Evolutionary conservation across 2,888 invertebrate genomes (phyloP), one percentile per base, ranked within the genome.

Genomic region (Xestobium rufovillosum): DNA sequence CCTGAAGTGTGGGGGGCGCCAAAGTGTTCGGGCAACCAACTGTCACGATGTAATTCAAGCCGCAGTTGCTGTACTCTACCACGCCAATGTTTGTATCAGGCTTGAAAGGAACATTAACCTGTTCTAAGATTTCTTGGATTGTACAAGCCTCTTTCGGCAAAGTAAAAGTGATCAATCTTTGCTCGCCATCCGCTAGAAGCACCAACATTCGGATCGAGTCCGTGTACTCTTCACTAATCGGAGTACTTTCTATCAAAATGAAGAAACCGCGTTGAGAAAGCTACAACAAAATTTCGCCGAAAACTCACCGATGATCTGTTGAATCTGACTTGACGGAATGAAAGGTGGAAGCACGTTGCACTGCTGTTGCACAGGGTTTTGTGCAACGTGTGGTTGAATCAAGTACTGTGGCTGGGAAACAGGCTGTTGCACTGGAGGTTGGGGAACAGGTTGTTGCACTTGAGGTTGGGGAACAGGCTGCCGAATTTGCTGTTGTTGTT

Each of bases 101-200:
- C 32, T 78, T 73, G 55, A 83, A 80, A 31, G 78, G 75, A 51
- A 86, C 82, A 42, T 76, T 75, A 28, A 79, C 79, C 72, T 86
- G 85, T 59, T 85, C 85, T 40, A 86, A 66, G 46, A 86, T 76
- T 67, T 86, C 85, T 60, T 83, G 81, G 35, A 86, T 80, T 0
- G 85, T 85, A 62, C 86, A 86, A 44, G 82, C 81, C 60, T 86
- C 85, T 53, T 82, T 79, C 4, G 86, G 86, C 50, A 85, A 69
- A 36, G 85, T 85, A 59, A 86, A 86, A 6, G 85, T 85, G 36
- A 86, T 86, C 41, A 86, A 69, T 56, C 86, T 75, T 61, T 86
- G 86, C 64, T 86, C 85, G 9, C 84, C 84, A 44, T 77, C 82
- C 51, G 78, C 76, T 36, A 85, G 66, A 46, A 84, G 76, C 26